Base-by-base conservation (phyloP, 2,888 invertebrate species). In the Ernsta delagoae region DNA sequence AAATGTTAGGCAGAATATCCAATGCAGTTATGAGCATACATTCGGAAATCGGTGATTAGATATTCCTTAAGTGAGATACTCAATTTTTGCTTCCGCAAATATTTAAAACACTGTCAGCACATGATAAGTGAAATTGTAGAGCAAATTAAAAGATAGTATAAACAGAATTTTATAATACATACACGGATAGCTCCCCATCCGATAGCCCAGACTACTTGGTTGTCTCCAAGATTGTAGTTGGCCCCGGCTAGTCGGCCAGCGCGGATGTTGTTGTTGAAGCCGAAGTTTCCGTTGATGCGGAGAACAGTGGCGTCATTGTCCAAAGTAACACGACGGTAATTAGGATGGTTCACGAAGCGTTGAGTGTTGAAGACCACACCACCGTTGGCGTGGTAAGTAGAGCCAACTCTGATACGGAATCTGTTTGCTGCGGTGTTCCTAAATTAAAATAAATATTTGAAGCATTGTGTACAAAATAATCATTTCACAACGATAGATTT, bases 111-210 rank as follows among this genome's bases (percentile, higher is more conserved):
- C 31, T 2, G 2, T 2, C 3, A 31, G 31, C 31, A 31, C 31
- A 31, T 2, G 31, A 3, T 2, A 31, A 31, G 2, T 31, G 31
- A 2, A 31, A 31, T 31, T 31, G 2, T 31, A 31, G 31, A 31
- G 31, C 31, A 31, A 31, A 31, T 2, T 31, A 1, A 31, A 31
- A 31, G 31, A 31, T 31, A 31, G 2, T 31, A 31, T 31, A 31
- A 2, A 31, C 31, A 31, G 31, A 31, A 2, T 31, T 31, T 31
- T 31, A 1, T 31, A 31, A 31, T 31, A 31, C 43, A 4, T 43
- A 43, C 43, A 4, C 4, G 3, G 9, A 78, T 43, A 45, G 45
- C 11, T 24, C 88, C 89, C 87, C 87, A 89, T 73, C 88, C 87
- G 36, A 79, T 74, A 39, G 84, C 83, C 76, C 84, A 81, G 4